These are phyloP conservation scores for Rhagonycha fulva DNA, from an alignment of 2,888 invertebrate species.

Conservation along the genomic window DNA sequence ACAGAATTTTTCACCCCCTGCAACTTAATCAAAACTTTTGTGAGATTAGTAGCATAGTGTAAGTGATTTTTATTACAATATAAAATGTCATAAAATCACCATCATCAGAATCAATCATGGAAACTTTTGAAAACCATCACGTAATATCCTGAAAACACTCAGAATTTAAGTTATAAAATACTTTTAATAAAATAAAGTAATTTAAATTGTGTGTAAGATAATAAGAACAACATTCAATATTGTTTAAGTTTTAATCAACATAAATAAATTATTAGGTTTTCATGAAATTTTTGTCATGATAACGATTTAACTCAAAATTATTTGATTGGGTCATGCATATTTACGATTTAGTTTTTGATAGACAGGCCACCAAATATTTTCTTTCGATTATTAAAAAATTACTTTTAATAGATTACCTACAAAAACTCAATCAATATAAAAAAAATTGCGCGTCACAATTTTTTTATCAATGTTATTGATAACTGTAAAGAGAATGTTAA, in stretches of 20 bases:
- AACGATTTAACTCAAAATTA: background rate
- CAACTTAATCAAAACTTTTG: background rate
- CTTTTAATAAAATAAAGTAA: background rate
- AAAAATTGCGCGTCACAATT: background rate
- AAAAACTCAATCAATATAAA: background rate
- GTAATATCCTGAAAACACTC: no score
- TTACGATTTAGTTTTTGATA: background rate
- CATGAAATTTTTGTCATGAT: background rate
- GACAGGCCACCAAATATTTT: background rate
- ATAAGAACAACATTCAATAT: background rate
- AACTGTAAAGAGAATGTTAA: background rate
- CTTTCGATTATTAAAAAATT: background rate
- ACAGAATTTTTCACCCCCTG: background rate
- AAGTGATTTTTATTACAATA: background rate
- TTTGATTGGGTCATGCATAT: background rate
- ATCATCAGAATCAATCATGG: background rate
- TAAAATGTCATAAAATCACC: background rate
- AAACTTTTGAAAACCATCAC: background rate
- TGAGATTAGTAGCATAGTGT: background rate
- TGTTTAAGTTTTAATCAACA: background rate
- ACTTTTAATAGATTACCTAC: background rate
- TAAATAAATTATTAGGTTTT: background rate
- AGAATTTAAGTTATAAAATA: no score
- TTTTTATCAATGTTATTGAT: background rate
- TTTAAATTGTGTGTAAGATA: background rate